phyloP scores from a whole-genome alignment of 2,113 vertebrate genomes.

The Aspiorhynchus laticeps region DNA sequence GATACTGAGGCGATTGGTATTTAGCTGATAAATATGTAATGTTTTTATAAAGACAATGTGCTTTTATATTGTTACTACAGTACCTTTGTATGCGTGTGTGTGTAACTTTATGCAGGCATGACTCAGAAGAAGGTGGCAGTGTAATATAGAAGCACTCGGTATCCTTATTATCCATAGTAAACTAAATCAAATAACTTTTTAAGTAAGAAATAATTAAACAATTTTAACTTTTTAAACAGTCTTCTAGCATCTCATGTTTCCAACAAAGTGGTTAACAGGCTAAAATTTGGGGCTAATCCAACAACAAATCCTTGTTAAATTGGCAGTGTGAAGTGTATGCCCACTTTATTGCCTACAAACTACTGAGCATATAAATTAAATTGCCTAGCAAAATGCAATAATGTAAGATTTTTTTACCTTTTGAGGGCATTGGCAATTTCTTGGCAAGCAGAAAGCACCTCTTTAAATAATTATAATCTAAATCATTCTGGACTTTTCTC shows the following conservation, averaged over 20 bases:
- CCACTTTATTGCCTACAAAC: not conserved
- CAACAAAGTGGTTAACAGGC: not conserved
- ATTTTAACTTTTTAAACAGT: not conserved
- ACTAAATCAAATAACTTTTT: not conserved
- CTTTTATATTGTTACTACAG: constrained; percentile 1
- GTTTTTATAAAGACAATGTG: constrained; percentile 28
- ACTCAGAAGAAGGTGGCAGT: constrained; percentile 33
- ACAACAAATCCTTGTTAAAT: not conserved
- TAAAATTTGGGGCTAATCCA: not conserved
- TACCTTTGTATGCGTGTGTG: not conserved
- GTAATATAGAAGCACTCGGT: constrained; percentile 15
- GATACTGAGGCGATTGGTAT: constrained; percentile 27
- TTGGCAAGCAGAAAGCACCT: constrained; percentile 72
- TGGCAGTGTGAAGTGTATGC: constrained; percentile 44
- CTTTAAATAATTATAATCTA: constrained; percentile 57
- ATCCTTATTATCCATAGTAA: not conserved
- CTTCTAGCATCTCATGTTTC: not conserved
- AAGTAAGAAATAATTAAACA: not conserved
- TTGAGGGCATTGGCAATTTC: constrained; percentile 68
- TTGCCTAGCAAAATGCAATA: constrained; percentile 50
- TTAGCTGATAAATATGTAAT: constrained; percentile 35
- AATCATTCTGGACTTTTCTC: not conserved
- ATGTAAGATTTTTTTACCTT: constrained; percentile 36
- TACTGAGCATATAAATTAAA: not conserved
- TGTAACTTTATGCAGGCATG: not conserved